A percentile compares a stretch with the other conserved stretches of the same genome.
phyloP scores from a whole-genome alignment of 2,797 vertebrate species.

The Botia almorhae region DNA sequence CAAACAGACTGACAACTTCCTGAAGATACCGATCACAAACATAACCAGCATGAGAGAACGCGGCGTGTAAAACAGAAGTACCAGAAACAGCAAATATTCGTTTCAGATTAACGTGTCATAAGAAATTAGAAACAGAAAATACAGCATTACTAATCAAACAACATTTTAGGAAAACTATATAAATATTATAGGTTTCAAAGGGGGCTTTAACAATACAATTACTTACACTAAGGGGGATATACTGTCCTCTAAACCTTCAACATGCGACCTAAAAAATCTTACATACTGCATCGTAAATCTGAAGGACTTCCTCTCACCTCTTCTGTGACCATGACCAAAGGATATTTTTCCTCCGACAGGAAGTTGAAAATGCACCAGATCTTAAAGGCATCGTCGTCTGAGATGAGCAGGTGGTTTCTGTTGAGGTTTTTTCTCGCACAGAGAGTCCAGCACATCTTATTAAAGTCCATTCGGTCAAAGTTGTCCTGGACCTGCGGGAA shows the following conservation, averaged over 20 bases:
- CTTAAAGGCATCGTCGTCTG: constrained; percentile 92
- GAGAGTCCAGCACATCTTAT: constrained; percentile 97
- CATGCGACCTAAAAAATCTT: too few relatives aligned
- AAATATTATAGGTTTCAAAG: neutral
- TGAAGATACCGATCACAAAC: neutral
- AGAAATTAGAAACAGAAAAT: neutral
- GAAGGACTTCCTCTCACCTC: constrained; percentile 82
- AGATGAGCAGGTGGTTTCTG: constrained; percentile 82
- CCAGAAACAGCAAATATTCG: neutral
- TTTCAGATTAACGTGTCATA: neutral
- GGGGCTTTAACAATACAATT: neutral
- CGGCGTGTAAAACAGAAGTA: neutral
- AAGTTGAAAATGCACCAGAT: constrained; percentile 99
- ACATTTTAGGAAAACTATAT: neutral
- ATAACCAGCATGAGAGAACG: neutral
- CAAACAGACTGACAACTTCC: neutral
- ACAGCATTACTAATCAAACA: neutral
- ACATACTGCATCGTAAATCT: too few relatives aligned
- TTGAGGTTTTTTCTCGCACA: constrained; percentile 91
- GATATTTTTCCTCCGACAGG: constrained; percentile 94
- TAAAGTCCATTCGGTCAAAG: constrained; percentile 93
- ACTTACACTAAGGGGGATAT: too few relatives aligned
- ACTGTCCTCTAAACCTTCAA: neutral
- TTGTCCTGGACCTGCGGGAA: constrained; percentile 85
- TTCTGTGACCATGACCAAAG: constrained; percentile 89